Base-by-base conservation (phyloP, 2,797 vertebrate species). In the Glyptemys insculpta region DNA sequence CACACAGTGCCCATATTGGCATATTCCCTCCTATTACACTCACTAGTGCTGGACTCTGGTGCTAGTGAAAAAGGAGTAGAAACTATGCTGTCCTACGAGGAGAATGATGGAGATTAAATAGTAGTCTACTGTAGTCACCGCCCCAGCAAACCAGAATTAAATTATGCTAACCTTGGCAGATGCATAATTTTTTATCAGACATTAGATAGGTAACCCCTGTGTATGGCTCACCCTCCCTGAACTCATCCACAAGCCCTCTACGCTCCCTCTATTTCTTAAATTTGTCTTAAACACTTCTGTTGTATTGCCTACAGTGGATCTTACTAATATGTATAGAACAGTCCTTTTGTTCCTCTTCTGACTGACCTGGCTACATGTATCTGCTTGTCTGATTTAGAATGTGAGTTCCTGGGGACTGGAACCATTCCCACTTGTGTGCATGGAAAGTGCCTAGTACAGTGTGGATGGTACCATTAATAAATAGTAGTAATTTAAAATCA, bases 171-270 rank as follows among this genome's bases (percentile, higher is more conserved):
- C n/a, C 87, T 87, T 85, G 79, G 3, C 3, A 76, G 47, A 31
- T 68, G 3, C 14, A 47, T 6, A 3, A 1, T 87, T 94, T 82
- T 8, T 9, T 81, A 2, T 0, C n/a, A 15, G 37, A 1, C 57
- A 3, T 57, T 68, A 87, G 29, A 3, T 57, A 52, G 74, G 27
- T 87, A 72, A 83, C 4, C 5, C 2, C 1, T 11, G 6, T 2
- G 19, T 49, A 31, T 18, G 47, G 25, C 44, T 78, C 41, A 31
- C 8, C 44, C 14, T 31, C 74, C 74, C 8, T 78, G 41, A 65
- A 57, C 92, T 68, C 76, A 6, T 16, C 79, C 44, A 3, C 14
- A 1, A 56, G 7, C 56, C 86, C 1, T 1, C 0, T 0, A 0
- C 4, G 0, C 1, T 65, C 68, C 21, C 5, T 86, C 9, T 0